phyloP scores from a whole-genome alignment of 35 echinoderm and acorn worm genomes.

The Heliocidaris tuberculata region DNA sequence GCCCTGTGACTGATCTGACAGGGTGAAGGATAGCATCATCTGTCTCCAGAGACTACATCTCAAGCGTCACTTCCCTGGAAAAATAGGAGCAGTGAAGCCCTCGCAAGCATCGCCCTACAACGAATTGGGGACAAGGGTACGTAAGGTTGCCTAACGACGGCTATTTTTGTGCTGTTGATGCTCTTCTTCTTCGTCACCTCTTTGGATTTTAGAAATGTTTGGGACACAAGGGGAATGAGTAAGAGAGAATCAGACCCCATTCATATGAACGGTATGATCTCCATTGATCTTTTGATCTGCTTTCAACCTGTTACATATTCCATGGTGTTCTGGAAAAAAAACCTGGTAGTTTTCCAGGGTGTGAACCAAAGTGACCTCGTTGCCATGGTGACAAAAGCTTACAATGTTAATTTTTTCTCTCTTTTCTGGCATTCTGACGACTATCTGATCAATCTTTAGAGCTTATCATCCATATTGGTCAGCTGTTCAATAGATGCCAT shows the following conservation, averaged over 20 bases:
- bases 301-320: neutral
- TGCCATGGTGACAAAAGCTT: too few species aligned
- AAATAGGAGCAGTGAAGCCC: neutral
- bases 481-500: too few species aligned
- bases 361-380: too few species aligned
- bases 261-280: neutral
- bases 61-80: neutral
- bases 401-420: too few species aligned
- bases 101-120: neutral
- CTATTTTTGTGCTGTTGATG: neutral
- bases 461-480: too few species aligned
- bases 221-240: neutral
- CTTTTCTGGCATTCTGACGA: too few species aligned
- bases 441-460: too few species aligned
- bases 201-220: neutral
- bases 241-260: neutral
- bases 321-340: too few species aligned
- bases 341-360: too few species aligned
- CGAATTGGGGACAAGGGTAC: neutral
- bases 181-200: neutral
- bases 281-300: neutral
- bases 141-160: neutral
- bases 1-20: neutral
- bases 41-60: neutral
- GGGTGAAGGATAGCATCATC: neutral